phyloP scores from a whole-genome alignment of 2,113 vertebrate genomes.

The Atrichornis clamosus region DNA sequence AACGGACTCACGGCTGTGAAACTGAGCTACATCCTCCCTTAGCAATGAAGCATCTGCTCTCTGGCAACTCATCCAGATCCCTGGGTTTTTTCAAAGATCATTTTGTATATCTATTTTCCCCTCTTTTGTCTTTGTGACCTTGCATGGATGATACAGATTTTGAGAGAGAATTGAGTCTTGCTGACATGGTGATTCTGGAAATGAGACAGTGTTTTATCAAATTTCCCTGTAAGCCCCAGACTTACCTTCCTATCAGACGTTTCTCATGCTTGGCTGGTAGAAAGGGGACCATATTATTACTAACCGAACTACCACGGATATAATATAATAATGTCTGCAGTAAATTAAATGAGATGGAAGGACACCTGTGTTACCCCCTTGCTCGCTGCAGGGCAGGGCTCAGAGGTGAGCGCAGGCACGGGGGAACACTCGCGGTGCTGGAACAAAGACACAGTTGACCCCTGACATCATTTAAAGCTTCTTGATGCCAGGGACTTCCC shows the following conservation, averaged over 20 bases:
- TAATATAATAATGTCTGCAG: slow-evolving; percentile 17
- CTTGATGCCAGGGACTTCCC: slow-evolving; percentile 60
- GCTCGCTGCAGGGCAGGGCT: neutral
- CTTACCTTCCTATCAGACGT: neutral
- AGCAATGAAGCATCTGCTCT: neutral
- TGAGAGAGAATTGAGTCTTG: neutral
- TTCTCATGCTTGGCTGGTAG: neutral
- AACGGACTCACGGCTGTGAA: neutral
- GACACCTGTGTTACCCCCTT: neutral
- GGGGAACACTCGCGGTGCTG: neutral
- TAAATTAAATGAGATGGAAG: slow-evolving; percentile 14
- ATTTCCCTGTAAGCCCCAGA: neutral
- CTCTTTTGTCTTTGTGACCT: neutral
- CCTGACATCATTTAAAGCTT: slow-evolving; percentile 53
- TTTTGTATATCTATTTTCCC: neutral
- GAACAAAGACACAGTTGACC: slow-evolving; percentile 24
- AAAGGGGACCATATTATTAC: neutral
- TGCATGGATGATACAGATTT: neutral
- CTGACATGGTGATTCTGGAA: neutral
- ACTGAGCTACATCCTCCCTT: neutral
- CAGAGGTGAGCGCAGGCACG: neutral
- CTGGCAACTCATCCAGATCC: neutral
- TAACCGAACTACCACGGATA: neutral
- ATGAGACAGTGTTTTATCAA: neutral
- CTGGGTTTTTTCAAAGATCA: accelerated